phyloP scores from a whole-genome alignment of 2,797 vertebrate species.

The Ceryle rudis region DNA sequence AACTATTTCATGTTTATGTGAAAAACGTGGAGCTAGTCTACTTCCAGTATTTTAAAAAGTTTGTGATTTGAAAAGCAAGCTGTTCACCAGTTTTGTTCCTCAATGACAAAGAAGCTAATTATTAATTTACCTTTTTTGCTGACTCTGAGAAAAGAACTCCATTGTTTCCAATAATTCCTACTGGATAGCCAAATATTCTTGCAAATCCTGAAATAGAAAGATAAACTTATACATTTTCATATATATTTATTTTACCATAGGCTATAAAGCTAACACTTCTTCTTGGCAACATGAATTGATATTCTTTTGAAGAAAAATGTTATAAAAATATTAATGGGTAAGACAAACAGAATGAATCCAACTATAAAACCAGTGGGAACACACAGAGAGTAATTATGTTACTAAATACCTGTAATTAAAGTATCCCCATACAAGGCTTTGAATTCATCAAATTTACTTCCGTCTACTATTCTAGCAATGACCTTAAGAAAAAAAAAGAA shows the following conservation, averaged over 20 bases:
- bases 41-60: not conserved
- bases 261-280: not conserved
- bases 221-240: not conserved
- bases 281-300: not conserved
- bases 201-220: conserved; percentile 86
- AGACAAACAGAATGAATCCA: not conserved
- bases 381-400: not conserved
- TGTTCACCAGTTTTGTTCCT: not conserved
- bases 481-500: conserved; percentile 82
- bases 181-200: conserved; percentile 95
- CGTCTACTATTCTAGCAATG: conserved; percentile 96
- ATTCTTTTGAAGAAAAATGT: not conserved
- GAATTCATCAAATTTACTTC: conserved; percentile 97
- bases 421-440: conserved; percentile 98
- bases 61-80: not conserved
- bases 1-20: not conserved
- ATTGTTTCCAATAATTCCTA: conserved; percentile 98
- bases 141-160: conserved; percentile 98
- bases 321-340: not conserved
- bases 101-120: not conserved
- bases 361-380: not conserved
- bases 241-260: not conserved
- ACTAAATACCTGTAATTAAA: conserved; percentile 90
- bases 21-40: rapidly evolving
- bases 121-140: conserved; percentile 91